Conservation (phyloP, 2,113 vertebrate genomes). For the Pedionomus torquatus region DNA sequence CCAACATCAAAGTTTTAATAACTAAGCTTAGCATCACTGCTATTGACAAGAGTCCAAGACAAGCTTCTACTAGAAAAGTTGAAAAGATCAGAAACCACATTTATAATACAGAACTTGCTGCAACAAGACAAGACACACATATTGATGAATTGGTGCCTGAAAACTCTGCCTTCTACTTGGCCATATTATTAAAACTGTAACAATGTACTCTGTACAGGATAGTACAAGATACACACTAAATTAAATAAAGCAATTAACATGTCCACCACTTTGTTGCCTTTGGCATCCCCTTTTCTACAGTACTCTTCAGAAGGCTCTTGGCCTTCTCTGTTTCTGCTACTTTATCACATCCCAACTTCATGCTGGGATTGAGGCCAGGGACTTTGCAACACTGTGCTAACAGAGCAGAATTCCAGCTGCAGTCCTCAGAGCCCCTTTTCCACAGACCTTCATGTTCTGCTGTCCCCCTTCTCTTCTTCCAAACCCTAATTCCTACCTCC, state of each 20-base stretch:
- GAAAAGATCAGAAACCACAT: constrained; percentile 13
- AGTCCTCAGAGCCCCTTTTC: background rate
- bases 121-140: constrained; percentile 39
- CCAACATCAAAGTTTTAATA: constrained; percentile 24
- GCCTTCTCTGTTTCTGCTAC: background rate
- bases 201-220: background rate
- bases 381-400: background rate
- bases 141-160: constrained; percentile 17
- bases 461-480: background rate
- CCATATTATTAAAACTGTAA: background rate
- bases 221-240: background rate
- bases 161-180: background rate
- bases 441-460: background rate
- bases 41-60: constrained; percentile 32
- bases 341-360: background rate
- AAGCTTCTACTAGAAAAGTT: constrained; percentile 13
- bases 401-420: background rate
- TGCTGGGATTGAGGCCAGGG: background rate
- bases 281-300: background rate
- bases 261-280: background rate
- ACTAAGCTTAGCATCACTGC: background rate
- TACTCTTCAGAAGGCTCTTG: background rate
- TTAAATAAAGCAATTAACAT: background rate
- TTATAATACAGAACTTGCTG: background rate
- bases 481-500: background rate